Evolutionary conservation across 2,797 vertebrate species (phyloP).

Genomic region (Intellagama lesueurii): DNA sequence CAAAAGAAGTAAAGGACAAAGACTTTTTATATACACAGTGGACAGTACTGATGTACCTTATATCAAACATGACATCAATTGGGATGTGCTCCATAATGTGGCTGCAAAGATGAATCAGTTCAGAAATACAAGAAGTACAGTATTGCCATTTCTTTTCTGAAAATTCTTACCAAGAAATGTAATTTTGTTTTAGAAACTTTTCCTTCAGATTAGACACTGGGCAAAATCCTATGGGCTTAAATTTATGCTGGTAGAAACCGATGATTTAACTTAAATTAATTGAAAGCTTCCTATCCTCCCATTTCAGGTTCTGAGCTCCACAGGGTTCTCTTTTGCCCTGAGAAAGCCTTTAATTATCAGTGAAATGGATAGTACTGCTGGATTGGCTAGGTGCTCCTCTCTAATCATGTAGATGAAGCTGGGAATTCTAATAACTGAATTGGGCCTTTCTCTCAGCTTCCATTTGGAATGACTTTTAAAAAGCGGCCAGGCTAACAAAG

Average conservation of each 20-base stretch:
- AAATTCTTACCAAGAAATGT: neutral
- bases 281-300: too few species aligned
- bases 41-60: slow-evolving; percentile 8
- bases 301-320: too few species aligned
- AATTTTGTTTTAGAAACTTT: neutral
- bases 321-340: too few species aligned
- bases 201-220: neutral
- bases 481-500: neutral
- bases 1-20: slow-evolving; percentile 41
- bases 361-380: too few species aligned
- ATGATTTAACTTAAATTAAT: too few species aligned
- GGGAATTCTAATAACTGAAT: neutral
- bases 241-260: too few species aligned
- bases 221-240: neutral
- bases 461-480: neutral
- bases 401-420: too few species aligned
- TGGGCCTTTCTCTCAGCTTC: neutral
- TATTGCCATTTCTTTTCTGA: neutral
- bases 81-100: neutral
- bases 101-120: neutral
- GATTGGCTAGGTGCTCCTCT: too few species aligned
- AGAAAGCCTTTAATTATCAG: too few species aligned
- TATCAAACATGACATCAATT: slow-evolving; percentile 18
- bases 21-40: slow-evolving; percentile 32
- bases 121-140: slow-evolving; percentile 14